Evolutionary conservation across 1,140 invertebrate genomes (phyloP).

Genomic region (Drosophila arawakana): DNA sequence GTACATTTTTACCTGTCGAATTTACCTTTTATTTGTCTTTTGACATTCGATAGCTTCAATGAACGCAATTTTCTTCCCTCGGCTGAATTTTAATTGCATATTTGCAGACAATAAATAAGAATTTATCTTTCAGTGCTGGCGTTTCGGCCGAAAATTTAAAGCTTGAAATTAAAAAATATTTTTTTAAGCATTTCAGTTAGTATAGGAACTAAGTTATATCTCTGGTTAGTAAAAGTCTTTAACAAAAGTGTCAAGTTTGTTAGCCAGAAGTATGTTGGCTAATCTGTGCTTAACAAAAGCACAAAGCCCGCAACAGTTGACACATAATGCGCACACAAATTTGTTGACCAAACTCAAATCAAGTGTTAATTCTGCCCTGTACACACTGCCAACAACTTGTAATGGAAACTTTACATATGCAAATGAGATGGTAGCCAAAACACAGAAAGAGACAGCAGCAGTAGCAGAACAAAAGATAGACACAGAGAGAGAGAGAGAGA

Average conservation of each 20-base stretch:
- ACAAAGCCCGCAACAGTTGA: constrained; percentile 9
- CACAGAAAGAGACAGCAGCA: constrained; percentile 11
- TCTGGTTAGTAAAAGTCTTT: too few relatives aligned
- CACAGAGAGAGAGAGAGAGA: not conserved
- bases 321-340: constrained; percentile 24
- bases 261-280: not conserved
- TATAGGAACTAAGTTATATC: too few relatives aligned
- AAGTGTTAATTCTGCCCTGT: constrained; percentile 32
- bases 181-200: too few relatives aligned
- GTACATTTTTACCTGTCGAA: constrained; percentile 3
- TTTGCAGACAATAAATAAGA: constrained; percentile 2
- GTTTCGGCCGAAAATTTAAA: not conserved
- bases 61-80: not conserved
- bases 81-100: not conserved
- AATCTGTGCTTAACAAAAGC: constrained; percentile 8
- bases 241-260: not conserved
- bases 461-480: not conserved
- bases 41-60: constrained; percentile 11
- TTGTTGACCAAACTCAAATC: constrained; percentile 44
- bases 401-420: constrained; percentile 53
- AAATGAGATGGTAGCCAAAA: constrained; percentile 27
- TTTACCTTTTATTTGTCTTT: constrained; percentile 8
- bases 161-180: not conserved
- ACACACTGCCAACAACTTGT: constrained; percentile 30
- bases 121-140: not conserved